Evolutionary conservation across 2,888 invertebrate species (phyloP).

Genomic region (Volucella inanis): DNA sequence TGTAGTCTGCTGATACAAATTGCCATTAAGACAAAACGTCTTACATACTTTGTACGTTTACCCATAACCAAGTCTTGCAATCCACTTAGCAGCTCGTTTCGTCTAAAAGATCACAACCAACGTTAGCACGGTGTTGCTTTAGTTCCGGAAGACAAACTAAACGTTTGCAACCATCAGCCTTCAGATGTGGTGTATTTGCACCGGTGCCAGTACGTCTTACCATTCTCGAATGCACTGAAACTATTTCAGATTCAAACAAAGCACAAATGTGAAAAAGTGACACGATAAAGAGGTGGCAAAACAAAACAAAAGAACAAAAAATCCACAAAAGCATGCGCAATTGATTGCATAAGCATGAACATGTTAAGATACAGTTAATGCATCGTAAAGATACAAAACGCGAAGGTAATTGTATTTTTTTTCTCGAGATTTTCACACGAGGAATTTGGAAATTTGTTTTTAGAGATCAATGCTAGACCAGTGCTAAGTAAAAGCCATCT

Average conservation of each 20-base stretch:
- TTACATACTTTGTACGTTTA: no score
- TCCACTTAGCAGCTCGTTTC: slow-evolving; percentile 37
- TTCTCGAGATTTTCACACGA: slow-evolving; percentile 14
- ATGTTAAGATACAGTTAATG: neutral
- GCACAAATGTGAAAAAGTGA: slow-evolving; percentile 37
- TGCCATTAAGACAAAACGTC: slow-evolving; percentile 17
- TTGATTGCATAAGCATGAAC: slow-evolving; percentile 37
- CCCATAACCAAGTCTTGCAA: slow-evolving; percentile 27
- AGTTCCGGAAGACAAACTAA: slow-evolving; percentile 67
- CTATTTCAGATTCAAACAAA: slow-evolving; percentile 7
- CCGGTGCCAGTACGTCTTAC: no score
- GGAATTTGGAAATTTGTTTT: neutral
- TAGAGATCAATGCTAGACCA: slow-evolving; percentile 3
- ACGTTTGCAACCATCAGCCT: slow-evolving; percentile 45
- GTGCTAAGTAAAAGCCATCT: no score
- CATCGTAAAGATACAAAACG: neutral
- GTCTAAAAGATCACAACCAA: slow-evolving; percentile 14
- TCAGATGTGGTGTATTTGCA: slow-evolving; percentile 13
- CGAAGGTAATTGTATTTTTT: neutral
- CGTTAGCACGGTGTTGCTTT: neutral
- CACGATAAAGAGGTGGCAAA: slow-evolving; percentile 33
- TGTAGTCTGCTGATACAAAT: no score
- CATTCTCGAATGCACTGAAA: neutral
- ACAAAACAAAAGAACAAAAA: slow-evolving; percentile 15
- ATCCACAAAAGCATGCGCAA: slow-evolving; percentile 11